Percentiles rank a stretch among this genome's conserved stretches.
Conservation (phyloP, 2,888 invertebrate species). For the Dryocosmus kuriphilus region DNA sequence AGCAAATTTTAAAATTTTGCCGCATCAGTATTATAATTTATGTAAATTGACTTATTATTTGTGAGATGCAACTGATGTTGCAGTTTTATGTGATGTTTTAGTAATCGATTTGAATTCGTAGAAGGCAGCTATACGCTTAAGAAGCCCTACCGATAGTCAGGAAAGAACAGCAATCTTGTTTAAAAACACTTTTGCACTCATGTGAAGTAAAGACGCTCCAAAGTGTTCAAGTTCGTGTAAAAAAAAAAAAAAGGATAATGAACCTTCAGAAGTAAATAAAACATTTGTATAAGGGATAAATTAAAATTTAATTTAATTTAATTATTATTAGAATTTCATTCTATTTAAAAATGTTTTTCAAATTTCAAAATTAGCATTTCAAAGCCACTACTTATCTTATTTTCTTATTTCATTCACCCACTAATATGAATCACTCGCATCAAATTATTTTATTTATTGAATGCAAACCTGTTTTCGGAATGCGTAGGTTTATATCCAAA, state of each 20-base stretch:
- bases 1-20: too few relatives aligned
- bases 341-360: not conserved
- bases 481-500: constrained; percentile 17
- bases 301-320: too few relatives aligned
- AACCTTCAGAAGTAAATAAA: too few relatives aligned
- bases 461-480: not conserved
- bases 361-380: not conserved
- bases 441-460: not conserved
- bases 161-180: constrained; percentile 30
- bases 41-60: too few relatives aligned
- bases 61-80: not conserved
- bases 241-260: not conserved
- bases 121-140: constrained; percentile 8
- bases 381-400: not conserved
- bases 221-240: not conserved
- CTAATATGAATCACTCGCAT: constrained; percentile 1
- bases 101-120: constrained; percentile 14
- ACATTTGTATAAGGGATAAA: too few relatives aligned
- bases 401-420: not conserved
- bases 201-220: not conserved
- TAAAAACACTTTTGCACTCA: constrained; percentile 22
- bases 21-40: too few relatives aligned
- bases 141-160: constrained; percentile 25
- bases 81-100: constrained; percentile 6
- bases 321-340: too few relatives aligned